Conservation (phyloP, 2,888 invertebrate genomes). For the Mesoligia furuncula region DNA sequence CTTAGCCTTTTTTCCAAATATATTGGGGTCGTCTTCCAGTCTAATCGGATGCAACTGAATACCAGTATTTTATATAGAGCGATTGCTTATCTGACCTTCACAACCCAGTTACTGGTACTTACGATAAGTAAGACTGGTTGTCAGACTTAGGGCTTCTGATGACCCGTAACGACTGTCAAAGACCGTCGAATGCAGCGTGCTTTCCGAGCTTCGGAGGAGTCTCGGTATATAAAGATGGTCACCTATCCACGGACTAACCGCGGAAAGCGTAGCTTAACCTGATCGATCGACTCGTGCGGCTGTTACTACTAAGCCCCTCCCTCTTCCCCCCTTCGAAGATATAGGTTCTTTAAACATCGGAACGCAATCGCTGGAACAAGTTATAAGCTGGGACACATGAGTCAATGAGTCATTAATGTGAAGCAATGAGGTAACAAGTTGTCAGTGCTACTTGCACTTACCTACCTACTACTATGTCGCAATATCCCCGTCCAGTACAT, state of each 20-base stretch:
- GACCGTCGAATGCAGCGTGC: background rate
- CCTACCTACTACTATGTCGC: constrained; percentile 29
- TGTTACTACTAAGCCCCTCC: no score
- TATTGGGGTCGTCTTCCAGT: background rate
- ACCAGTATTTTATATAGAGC: no score
- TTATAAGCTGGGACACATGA: constrained; percentile 41
- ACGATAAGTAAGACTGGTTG: background rate
- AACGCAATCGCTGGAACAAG: constrained; percentile 27
- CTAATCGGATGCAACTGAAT: background rate
- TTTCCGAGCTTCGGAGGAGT: background rate
- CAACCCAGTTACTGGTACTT: background rate
- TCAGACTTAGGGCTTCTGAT: background rate
- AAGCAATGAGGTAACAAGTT: constrained; percentile 47
- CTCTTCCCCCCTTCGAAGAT: background rate
- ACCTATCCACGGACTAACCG: background rate
- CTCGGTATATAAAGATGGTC: background rate
- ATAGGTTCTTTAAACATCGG: constrained; percentile 3
- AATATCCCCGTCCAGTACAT: constrained; percentile 33
- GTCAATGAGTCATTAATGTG: constrained; percentile 55
- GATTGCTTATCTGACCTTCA: background rate
- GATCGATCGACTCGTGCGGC: background rate
- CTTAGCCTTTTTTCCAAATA: no score
- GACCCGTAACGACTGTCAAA: background rate
- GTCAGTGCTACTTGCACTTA: constrained; percentile 19
- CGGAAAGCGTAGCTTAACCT: background rate